phyloP scores from a whole-genome alignment of 2,797 vertebrate genomes.

The Rallus crepitans region DNA sequence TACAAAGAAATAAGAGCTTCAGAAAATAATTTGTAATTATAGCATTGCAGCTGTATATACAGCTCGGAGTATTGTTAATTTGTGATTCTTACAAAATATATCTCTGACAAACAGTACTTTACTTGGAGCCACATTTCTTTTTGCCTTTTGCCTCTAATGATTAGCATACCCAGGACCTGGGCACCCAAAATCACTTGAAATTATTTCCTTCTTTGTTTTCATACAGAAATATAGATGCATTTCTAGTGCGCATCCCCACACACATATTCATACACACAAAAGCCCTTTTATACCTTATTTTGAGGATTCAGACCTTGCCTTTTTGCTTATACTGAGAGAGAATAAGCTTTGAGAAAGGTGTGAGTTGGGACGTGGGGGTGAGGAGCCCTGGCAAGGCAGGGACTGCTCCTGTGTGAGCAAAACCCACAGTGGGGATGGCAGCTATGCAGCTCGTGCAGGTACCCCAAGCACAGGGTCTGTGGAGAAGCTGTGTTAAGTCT shows the following conservation, averaged over 20 bases:
- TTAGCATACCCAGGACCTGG: neutral
- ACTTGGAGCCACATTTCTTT: neutral
- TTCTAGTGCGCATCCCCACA: too few relatives aligned
- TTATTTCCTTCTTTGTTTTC: neutral
- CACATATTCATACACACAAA: neutral
- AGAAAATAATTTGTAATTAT: neutral
- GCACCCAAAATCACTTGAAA: neutral
- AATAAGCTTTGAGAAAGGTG: neutral
- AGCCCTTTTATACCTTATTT: neutral
- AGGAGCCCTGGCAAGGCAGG: neutral
- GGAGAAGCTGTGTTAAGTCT: neutral
- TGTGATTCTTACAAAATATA: neutral
- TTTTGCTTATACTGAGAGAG: neutral
- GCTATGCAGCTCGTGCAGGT: rapidly evolving
- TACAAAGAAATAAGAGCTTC: neutral
- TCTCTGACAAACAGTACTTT: neutral
- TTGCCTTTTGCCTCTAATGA: neutral
- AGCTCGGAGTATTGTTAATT: neutral
- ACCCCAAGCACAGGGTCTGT: neutral
- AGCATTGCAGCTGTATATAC: neutral
- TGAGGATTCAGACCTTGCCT: neutral
- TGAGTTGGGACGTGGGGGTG: neutral
- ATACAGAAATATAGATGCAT: neutral
- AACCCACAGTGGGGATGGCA: rapidly evolving
- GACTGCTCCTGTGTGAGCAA: rapidly evolving